Conservation (phyloP, 2,888 invertebrate genomes). For the Heliconius charithonia region DNA sequence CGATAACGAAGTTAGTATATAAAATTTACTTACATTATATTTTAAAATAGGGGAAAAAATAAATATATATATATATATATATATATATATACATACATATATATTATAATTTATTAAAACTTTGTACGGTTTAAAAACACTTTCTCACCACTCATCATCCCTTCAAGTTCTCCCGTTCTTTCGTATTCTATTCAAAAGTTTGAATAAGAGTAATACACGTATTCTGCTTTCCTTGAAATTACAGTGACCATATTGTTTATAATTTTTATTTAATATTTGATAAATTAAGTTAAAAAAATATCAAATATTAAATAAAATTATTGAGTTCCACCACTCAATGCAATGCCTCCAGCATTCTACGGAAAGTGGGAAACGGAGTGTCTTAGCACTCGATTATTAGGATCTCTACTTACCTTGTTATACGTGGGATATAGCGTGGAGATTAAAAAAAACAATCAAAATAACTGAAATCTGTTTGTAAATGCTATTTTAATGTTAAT, state of each 20-base stretch:
- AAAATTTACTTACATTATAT: no score
- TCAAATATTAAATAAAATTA: no score
- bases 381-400: no score
- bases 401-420: not conserved
- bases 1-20: no score
- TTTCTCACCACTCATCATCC: constrained; percentile 49
- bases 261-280: no score
- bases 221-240: constrained; percentile 65
- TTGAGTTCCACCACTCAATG: no score
- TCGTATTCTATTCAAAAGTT: constrained; percentile 79
- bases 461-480: no score
- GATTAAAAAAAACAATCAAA: no score
- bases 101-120: not conserved
- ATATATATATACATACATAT: not conserved
- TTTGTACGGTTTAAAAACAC: constrained; percentile 21
- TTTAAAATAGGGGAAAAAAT: not conserved
- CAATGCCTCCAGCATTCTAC: no score
- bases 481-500: no score
- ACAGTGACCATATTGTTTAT: constrained; percentile 51
- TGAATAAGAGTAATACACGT: constrained; percentile 81
- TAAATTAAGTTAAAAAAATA: constrained; percentile 55
- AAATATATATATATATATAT: not conserved
- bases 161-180: constrained; percentile 54
- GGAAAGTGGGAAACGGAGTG: no score
- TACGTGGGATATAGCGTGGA: not conserved